Evolutionary conservation across 2,888 invertebrate species (phyloP).

Genomic region (Clitarchus hookeri): DNA sequence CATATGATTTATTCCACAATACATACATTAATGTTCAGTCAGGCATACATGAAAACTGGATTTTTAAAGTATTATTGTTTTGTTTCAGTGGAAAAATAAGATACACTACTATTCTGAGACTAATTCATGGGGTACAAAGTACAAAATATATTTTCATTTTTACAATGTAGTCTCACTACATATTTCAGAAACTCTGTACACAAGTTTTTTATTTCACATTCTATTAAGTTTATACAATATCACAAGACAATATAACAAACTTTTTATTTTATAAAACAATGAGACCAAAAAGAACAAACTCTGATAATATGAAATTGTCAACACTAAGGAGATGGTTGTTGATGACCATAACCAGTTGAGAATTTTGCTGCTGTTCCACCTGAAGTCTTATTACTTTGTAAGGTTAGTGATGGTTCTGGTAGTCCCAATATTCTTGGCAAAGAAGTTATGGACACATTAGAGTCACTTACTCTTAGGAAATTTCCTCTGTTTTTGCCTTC

Average conservation of each 20-base stretch:
- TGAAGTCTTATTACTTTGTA: constrained; percentile 34
- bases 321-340: constrained; percentile 21
- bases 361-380: constrained; percentile 12
- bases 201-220: constrained; percentile 18
- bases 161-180: background rate
- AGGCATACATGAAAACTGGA: too few species aligned
- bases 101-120: background rate
- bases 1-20: too few species aligned
- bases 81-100: too few species aligned
- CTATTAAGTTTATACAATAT: constrained; percentile 11
- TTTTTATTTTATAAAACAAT: background rate
- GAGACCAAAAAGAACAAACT: background rate
- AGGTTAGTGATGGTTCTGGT: constrained; percentile 41
- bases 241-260: background rate
- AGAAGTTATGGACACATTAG: constrained; percentile 30
- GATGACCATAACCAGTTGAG: constrained; percentile 24
- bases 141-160: background rate
- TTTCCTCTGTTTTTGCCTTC: constrained; percentile 24
- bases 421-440: constrained; percentile 38
- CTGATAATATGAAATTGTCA: background rate
- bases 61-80: too few species aligned
- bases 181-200: constrained; percentile 49
- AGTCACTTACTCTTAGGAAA: constrained; percentile 23
- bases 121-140: background rate
- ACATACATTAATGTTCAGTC: too few species aligned